A percentile compares a stretch with the other conserved stretches of the same genome.
Conservation (phyloP, 2,113 vertebrate species). For the Python bivittatus region DNA sequence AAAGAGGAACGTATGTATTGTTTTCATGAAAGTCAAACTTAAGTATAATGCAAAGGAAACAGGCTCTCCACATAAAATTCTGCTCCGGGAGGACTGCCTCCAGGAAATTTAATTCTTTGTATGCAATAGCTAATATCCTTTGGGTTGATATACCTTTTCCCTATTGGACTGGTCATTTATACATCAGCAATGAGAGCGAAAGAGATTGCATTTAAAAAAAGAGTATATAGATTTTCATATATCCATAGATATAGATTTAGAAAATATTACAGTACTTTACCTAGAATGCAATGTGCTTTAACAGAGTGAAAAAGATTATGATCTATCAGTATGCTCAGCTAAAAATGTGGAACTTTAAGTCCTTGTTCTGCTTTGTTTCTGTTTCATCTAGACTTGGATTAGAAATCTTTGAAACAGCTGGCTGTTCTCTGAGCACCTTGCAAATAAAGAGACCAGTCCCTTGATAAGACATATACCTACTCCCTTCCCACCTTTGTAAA, state of each 20-base stretch:
- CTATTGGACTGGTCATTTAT: not conserved
- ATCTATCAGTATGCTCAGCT: not conserved
- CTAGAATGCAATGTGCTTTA: not conserved
- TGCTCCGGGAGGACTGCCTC: not conserved
- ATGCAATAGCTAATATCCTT: not conserved
- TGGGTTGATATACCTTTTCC: not conserved
- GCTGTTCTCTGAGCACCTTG: not conserved
- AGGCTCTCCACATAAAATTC: not conserved
- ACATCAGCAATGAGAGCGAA: not conserved
- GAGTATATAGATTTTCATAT: not conserved
- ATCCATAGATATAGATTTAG: not conserved
- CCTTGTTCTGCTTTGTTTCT: not conserved
- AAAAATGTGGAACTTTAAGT: not conserved
- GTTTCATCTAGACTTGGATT: not conserved
- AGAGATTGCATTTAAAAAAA: not conserved
- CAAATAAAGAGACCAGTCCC: not conserved
- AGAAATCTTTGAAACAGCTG: not conserved
- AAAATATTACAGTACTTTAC: not conserved
- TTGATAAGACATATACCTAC: not conserved
- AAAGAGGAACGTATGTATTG: not conserved
- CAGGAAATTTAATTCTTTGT: not conserved
- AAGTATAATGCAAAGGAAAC: not conserved
- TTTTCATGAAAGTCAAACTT: not conserved
- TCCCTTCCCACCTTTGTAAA: not conserved
- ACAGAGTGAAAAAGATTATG: not conserved